Percentiles rank a stretch among this genome's conserved stretches.
Conservation (phyloP, 2,888 invertebrate species). For the Spatulosminthurus flaviceps region DNA sequence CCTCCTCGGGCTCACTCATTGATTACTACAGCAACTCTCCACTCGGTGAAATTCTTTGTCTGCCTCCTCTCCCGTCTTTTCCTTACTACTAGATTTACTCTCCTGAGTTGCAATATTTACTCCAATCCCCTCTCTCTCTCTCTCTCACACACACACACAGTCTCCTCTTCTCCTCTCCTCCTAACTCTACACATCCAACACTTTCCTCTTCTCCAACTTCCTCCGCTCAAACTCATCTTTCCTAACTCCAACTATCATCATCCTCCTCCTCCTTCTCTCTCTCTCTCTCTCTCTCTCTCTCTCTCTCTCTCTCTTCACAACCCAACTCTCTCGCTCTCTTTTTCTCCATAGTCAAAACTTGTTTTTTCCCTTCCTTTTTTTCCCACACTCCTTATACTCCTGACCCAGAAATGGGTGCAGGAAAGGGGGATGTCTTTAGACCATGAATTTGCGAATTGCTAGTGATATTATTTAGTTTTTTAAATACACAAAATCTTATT, state of each 20-base stretch:
- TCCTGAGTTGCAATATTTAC: conserved; percentile 41
- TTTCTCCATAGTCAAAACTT: too few species aligned
- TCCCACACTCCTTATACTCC: too few species aligned
- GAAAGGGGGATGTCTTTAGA: too few species aligned
- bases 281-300: conserved; percentile 16
- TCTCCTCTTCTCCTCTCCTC: conserved; percentile 26
- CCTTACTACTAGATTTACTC: conserved; percentile 27
- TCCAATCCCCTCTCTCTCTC: conserved; percentile 7
- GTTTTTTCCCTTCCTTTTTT: too few species aligned
- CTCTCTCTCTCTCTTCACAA: too few species aligned
- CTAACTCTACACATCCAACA: background rate
- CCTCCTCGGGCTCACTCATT: conserved; percentile 25
- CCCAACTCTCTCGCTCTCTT: too few species aligned
- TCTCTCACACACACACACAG: too few species aligned
- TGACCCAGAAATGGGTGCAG: too few species aligned
- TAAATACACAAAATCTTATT: too few species aligned
- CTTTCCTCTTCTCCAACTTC: background rate
- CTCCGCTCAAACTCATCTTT: background rate
- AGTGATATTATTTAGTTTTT: too few species aligned
- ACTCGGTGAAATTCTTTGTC: background rate
- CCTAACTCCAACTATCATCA: too few species aligned
- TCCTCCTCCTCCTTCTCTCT: background rate
- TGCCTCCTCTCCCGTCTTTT: background rate
- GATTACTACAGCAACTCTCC: background rate
- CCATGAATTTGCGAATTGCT: too few species aligned